Percentiles rank a stretch among this genome's conserved stretches.
These are phyloP conservation scores for Cynoglossus semilaevis DNA, from an alignment of 2,113 vertebrate species.

Conservation along the genomic window DNA sequence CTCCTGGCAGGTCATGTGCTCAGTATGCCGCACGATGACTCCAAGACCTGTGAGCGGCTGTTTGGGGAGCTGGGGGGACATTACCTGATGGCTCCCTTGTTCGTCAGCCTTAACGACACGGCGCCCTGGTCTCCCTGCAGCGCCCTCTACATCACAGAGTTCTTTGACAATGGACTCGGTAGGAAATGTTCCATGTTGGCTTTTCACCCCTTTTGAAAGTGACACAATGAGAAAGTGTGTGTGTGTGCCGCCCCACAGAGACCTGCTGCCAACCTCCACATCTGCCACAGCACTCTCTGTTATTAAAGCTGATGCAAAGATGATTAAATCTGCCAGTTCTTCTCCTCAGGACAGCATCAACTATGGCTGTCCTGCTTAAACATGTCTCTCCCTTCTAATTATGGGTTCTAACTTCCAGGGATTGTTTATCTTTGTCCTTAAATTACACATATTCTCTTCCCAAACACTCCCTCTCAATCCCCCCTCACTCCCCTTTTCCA, in stretches of 20 bases:
- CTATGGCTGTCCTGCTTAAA: conserved; percentile 55
- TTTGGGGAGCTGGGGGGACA: conserved; percentile 84
- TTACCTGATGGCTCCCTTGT: conserved; percentile 90
- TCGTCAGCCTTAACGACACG: conserved; percentile 85
- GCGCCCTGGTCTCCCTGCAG: conserved; percentile 96
- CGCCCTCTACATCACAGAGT: conserved; percentile 89
- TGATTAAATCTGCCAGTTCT: conserved; percentile 33
- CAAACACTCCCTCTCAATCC: conserved; percentile 12
- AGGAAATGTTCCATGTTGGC: conserved; percentile 44
- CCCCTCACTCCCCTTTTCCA: neutral
- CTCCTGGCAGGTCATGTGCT: conserved; percentile 85
- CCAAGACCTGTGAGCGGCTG: conserved; percentile 84
- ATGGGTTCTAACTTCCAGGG: conserved; percentile 25
- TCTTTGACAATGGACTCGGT: conserved; percentile 94
- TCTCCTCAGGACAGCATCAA: conserved; percentile 23
- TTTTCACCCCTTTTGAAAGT: neutral
- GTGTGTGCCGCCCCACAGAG: neutral
- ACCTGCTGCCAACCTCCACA: conserved; percentile 14
- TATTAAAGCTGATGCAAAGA: conserved; percentile 40
- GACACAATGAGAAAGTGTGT: neutral
- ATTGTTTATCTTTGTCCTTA: conserved; percentile 27
- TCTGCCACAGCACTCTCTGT: conserved; percentile 20
- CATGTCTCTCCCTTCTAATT: conserved; percentile 55
- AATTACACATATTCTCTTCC: neutral
- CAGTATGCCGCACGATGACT: conserved; percentile 96